These are phyloP conservation scores for Nymphalis polychloros DNA, from an alignment of 2,888 invertebrate genomes.

Conservation along the genomic window DNA sequence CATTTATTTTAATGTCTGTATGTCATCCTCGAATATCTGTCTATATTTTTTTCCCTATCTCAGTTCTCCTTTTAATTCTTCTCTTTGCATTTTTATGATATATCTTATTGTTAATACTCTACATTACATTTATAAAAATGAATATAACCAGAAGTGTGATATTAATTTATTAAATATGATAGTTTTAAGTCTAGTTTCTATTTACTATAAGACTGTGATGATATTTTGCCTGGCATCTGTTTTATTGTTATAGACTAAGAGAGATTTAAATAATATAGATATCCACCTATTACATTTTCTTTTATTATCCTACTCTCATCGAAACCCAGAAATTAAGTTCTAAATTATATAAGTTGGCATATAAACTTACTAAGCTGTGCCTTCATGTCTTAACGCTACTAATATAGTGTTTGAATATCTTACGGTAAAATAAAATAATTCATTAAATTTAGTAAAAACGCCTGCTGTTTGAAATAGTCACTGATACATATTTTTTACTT, in stretches of 20 bases:
- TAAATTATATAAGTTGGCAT: neutral
- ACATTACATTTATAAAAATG: constrained; percentile 63
- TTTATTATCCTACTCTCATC: neutral
- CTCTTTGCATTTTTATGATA: constrained; percentile 91
- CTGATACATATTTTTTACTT: too few relatives aligned
- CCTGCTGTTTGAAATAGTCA: too few relatives aligned
- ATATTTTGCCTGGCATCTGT: constrained; percentile 41
- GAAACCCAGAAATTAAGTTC: neutral
- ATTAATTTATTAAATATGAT: constrained; percentile 66
- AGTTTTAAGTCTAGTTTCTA: constrained; percentile 20
- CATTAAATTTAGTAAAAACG: too few relatives aligned
- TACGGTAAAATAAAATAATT: too few relatives aligned
- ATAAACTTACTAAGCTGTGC: too few relatives aligned
- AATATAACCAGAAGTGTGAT: constrained; percentile 77
- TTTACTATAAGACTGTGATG: constrained; percentile 44
- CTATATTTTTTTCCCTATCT: constrained; percentile 90
- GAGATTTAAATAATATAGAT: constrained; percentile 17
- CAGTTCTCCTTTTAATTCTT: constrained; percentile 88
- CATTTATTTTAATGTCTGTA: constrained; percentile 86
- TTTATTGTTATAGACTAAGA: constrained; percentile 29
- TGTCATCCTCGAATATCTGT: constrained; percentile 90
- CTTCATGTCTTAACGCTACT: neutral
- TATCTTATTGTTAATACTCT: constrained; percentile 57
- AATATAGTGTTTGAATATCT: neutral
- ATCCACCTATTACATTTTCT: neutral